Evolutionary conservation across 2,797 vertebrate species (phyloP), one percentile per base, ranked within the genome.

Genomic region (Thalassophryne amazonica): DNA sequence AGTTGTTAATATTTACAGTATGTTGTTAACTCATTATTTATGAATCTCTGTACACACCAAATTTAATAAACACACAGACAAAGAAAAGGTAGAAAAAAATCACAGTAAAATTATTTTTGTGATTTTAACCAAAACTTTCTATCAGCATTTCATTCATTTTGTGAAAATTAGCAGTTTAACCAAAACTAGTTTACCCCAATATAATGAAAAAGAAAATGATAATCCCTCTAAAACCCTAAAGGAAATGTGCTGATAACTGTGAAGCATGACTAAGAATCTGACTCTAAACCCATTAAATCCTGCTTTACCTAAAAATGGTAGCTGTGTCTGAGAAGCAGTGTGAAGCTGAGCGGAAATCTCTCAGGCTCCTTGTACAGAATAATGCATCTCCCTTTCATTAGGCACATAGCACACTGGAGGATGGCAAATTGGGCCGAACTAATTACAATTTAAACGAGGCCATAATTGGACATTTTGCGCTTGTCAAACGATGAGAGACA

Each of bases 401-500:
- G 89, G 88, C 42, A 19, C 76, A 60, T 67, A 52, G 89, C 86
- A 91, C 85, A 80, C 87, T 81, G 82, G 87, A 92, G 93, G 86
- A 91, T 80, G 87, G 18, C 69, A 95, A 97, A 96, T 95, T 96
- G 95, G 91, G 94, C 94, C 91, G 93, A 94, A 94, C 94, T 98
- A 97, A 98, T 98, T 98, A 95, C 92, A 95, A 92, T 92, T 94
- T 94, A 95, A 97, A 98, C 92, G 92, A 95, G 96, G 95, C 90
- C 93, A 94, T 98, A 98, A 98, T 98, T 98, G 95, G 93, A 97
- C 94, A 96, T 98, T 98, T 96, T 98, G 91, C 90, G 92, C 93
- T 98, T 95, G 84, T 98, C 96, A 95, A 91, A 93, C 91, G 91
- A 93, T 94, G 93, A 94, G 91, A 97, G 95, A 98, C 96, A 98